Conservation (phyloP, 2,888 invertebrate species). For the Conus canariensis region DNA sequence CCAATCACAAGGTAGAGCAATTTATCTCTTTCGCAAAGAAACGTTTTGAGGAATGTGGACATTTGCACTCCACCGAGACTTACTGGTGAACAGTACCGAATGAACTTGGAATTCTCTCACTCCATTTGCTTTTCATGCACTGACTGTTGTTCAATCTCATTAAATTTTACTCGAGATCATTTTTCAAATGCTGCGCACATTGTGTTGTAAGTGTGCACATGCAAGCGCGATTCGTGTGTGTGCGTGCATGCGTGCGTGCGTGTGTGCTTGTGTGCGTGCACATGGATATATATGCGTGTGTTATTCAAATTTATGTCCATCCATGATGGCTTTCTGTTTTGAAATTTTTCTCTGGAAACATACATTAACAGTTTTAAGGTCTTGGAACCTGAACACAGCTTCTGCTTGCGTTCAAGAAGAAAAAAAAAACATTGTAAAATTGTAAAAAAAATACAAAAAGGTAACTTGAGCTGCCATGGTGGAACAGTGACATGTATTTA, state of each 20-base stretch:
- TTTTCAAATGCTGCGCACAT: background rate
- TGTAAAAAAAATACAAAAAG: background rate
- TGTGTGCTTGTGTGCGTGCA: background rate
- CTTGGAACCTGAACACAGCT: background rate
- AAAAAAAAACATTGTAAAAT: background rate
- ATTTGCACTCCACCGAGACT: too few relatives aligned
- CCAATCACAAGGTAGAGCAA: too few relatives aligned
- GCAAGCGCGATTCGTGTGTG: background rate
- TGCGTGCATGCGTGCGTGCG: constrained; percentile 18
- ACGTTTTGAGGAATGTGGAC: too few relatives aligned
- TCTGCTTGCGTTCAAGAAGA: too few relatives aligned
- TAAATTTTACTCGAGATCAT: background rate
- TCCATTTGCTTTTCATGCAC: background rate
- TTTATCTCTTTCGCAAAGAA: too few relatives aligned
- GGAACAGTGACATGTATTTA: too few relatives aligned
- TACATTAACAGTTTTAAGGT: background rate
- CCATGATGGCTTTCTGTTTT: too few relatives aligned
- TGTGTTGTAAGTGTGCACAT: constrained; percentile 13
- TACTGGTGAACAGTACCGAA: too few relatives aligned
- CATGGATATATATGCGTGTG: background rate
- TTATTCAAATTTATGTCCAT: background rate
- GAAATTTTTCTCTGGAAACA: background rate
- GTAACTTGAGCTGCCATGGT: too few relatives aligned
- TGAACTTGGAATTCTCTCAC: background rate
- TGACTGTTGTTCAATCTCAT: background rate